Evolutionary conservation across 1,140 invertebrate genomes (phyloP).

Genomic region (Anastrepha ludens): DNA sequence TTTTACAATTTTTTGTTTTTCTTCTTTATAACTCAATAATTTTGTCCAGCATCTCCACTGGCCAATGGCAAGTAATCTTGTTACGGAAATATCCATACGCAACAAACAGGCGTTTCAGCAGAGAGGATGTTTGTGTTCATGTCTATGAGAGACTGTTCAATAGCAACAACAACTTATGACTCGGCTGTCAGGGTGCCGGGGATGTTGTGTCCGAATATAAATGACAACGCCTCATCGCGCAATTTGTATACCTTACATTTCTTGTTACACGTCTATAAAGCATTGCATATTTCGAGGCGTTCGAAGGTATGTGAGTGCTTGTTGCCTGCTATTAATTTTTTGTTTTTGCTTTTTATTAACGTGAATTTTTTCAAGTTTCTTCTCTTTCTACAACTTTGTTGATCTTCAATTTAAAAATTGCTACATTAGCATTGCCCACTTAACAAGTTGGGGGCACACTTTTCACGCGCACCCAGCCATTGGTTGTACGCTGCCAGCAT

Average conservation of each 20-base stretch:
- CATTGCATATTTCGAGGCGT: conserved; percentile 7
- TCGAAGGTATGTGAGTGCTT: not conserved
- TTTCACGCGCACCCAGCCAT: not conserved
- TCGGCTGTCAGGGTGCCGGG: not conserved
- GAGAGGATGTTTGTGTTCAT: not conserved
- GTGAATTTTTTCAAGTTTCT: conserved; percentile 8
- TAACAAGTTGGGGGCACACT: conserved; percentile 62
- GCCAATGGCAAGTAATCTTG: not conserved
- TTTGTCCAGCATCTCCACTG: not conserved
- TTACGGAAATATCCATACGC: not conserved
- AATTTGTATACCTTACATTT: conserved; percentile 71
- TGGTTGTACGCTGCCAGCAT: too few species aligned
- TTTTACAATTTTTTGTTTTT: too few species aligned
- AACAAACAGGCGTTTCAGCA: not conserved
- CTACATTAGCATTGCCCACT: conserved; percentile 74
- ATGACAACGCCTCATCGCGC: conserved; percentile 73
- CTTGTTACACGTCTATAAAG: not conserved
- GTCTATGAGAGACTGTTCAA: not conserved
- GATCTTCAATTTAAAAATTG: conserved; percentile 72
- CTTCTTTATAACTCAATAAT: too few species aligned
- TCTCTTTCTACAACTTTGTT: not conserved
- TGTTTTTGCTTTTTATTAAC: not conserved
- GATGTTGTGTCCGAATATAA: conserved; percentile 61
- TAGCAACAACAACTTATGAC: not conserved
- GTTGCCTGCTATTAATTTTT: not conserved